phyloP scores from a whole-genome alignment of 2,888 invertebrate species.

The Thumatha senex region DNA sequence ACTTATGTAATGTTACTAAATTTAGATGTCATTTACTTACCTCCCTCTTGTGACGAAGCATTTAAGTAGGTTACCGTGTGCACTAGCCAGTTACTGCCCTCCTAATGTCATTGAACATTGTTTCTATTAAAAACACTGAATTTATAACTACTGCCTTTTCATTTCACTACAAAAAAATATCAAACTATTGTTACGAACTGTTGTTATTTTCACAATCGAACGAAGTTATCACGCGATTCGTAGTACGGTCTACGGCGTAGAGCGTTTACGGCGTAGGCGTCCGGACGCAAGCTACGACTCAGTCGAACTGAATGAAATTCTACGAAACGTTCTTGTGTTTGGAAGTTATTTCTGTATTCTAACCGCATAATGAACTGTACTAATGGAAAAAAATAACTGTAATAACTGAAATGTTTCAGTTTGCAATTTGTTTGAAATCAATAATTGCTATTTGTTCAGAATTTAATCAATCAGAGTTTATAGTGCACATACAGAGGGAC shows the following conservation, averaged over 20 bases:
- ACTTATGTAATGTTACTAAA: constrained; percentile 23
- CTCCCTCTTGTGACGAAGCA: constrained; percentile 62
- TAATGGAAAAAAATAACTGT: constrained; percentile 23
- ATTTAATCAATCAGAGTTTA: not conserved
- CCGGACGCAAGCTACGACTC: constrained; percentile 61
- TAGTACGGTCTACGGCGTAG: constrained; percentile 44
- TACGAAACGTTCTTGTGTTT: constrained; percentile 44
- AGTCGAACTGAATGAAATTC: constrained; percentile 59
- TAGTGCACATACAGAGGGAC: too few relatives aligned
- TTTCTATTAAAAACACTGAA: constrained; percentile 34
- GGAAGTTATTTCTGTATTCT: constrained; percentile 53
- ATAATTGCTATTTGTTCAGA: not conserved
- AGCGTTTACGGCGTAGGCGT: constrained; percentile 64
- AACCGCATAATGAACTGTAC: constrained; percentile 46
- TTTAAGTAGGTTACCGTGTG: constrained; percentile 66
- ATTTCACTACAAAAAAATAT: constrained; percentile 20
- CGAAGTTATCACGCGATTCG: constrained; percentile 47
- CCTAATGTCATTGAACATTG: constrained; percentile 53
- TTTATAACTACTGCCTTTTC: constrained; percentile 19
- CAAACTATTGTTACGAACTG: constrained; percentile 15
- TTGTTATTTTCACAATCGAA: constrained; percentile 32
- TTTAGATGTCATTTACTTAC: constrained; percentile 62
- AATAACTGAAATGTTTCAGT: not conserved
- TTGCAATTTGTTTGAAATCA: not conserved
- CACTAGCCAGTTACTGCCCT: constrained; percentile 61